These are phyloP conservation scores for Hormaphis cornu DNA, from an alignment of 1,140 invertebrate genomes.

Conservation along the genomic window DNA sequence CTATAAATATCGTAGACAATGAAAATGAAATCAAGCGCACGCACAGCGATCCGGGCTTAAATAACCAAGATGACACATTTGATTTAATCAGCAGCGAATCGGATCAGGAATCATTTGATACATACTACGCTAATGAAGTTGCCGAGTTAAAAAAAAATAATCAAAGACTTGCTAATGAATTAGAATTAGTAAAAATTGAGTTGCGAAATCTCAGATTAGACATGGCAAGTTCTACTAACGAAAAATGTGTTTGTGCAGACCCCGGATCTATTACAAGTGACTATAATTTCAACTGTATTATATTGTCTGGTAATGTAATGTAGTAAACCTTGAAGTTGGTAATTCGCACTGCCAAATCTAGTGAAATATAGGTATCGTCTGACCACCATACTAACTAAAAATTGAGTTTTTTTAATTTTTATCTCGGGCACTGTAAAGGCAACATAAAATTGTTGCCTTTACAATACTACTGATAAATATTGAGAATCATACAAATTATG, in stretches of 20 bases:
- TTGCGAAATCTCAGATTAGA: constrained; percentile 34
- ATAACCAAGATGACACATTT: constrained; percentile 32
- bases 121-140: constrained; percentile 28
- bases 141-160: constrained; percentile 32
- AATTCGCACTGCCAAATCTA: too few species aligned
- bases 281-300: neutral
- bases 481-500: too few species aligned
- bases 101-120: constrained; percentile 16
- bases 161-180: constrained; percentile 33
- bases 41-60: constrained; percentile 36
- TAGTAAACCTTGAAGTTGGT: too few species aligned
- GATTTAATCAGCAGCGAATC: constrained; percentile 26
- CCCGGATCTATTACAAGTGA: constrained; percentile 17
- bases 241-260: constrained; percentile 3
- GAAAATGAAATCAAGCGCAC: constrained; percentile 34
- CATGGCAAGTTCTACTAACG: constrained; percentile 23
- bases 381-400: too few species aligned
- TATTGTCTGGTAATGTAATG: too few species aligned
- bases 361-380: too few species aligned
- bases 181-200: constrained; percentile 33
- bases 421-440: too few species aligned
- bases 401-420: too few species aligned
- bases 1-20: constrained; percentile 31
- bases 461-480: too few species aligned
- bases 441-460: too few species aligned